Conservation (phyloP, 92 coral and sea anemone genomes). For the Zoanthus sansibaricus region DNA sequence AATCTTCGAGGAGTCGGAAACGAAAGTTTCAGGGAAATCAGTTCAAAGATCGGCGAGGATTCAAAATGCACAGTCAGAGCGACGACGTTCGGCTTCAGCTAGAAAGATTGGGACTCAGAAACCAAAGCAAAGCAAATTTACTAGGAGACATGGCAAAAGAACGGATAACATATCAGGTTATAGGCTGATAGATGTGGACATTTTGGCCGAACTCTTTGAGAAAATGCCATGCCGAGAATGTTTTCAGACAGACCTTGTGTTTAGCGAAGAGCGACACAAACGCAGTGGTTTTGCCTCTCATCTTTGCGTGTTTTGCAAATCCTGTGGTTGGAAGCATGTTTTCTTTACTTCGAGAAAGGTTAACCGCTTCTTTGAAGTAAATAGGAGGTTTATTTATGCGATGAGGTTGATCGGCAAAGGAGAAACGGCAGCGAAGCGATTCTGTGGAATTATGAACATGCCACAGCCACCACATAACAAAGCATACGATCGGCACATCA, state of each 20-base stretch:
- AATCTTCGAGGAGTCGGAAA: conserved; percentile 39
- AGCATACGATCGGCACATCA: conserved; percentile 46
- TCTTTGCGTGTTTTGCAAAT: conserved; percentile 29
- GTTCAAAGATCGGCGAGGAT: conserved; percentile 1
- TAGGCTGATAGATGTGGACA: conserved; percentile 22
- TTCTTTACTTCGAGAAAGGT: conserved; percentile 26
- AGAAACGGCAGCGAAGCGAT: conserved; percentile 14
- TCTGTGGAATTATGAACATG: conserved; percentile 60
- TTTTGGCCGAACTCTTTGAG: conserved; percentile 37
- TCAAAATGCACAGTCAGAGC: conserved; percentile 2
- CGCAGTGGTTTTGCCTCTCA: conserved; percentile 25
- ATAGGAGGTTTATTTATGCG: conserved; percentile 17
- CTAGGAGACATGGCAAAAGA: not conserved
- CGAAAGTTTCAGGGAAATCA: conserved; percentile 64
- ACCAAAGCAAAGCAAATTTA: not conserved
- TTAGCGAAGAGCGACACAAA: not conserved
- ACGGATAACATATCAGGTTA: conserved; percentile 11
- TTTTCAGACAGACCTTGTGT: not conserved
- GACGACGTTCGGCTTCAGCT: conserved; percentile 14
- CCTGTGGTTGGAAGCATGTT: conserved; percentile 47
- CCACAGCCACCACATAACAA: conserved; percentile 41
- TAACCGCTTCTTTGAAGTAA: conserved; percentile 1
- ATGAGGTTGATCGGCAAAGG: conserved; percentile 31
- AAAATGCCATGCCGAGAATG: conserved; percentile 20
- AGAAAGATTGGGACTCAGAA: conserved; percentile 11